Evolutionary conservation across 2,888 invertebrate species (phyloP), one percentile per base, ranked within the genome.

Genomic region (Zhengitettix transpicula): DNA sequence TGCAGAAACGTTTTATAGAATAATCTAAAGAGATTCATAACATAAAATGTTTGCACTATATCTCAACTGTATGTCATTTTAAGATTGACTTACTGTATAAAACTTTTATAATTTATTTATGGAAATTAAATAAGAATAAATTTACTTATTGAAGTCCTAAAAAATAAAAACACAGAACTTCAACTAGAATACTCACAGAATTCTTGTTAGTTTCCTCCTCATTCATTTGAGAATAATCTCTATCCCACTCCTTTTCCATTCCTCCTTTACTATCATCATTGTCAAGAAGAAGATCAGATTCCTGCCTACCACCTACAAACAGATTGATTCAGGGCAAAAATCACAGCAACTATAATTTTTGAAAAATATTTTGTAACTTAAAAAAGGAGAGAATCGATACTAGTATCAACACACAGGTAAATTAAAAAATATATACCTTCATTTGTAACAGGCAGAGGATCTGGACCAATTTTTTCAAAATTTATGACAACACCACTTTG

Each of bases 401-500:
- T 14, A 47, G 2, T 47, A 47, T 5, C 12, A 47, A 47, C 12
- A 47, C 5, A 8, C 5, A 47, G 47, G 9, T 3, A 47, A 47
- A 2, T 47, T 47, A 2, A 47, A 12, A 12, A 12, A 47, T n/a
- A 7, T 7, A 28, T 47, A 61, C 63, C 61, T 59, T 63, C 63
- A 44, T 42, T n/a, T 15, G 40, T 47, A 47, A 84, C 73, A 0
- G 84, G 82, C 5, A 85, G 83, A 1, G 89, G 89, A 72, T 94
- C 94, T 0, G 90, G 88, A 0, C 93, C 93, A 64, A 93, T 86
- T 73, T 96, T 97, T 74, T 98, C 97, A 72, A 99, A 97, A 74
- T 95, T 90, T 63, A 99, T 88, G 28, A 99, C 97, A 52, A 98
- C 97, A 0, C 98, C 98, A 65, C 92, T 91, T 72, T 97, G 97